Conservation (phyloP, 1,140 invertebrate genomes). For the Diachasma alloeum region DNA sequence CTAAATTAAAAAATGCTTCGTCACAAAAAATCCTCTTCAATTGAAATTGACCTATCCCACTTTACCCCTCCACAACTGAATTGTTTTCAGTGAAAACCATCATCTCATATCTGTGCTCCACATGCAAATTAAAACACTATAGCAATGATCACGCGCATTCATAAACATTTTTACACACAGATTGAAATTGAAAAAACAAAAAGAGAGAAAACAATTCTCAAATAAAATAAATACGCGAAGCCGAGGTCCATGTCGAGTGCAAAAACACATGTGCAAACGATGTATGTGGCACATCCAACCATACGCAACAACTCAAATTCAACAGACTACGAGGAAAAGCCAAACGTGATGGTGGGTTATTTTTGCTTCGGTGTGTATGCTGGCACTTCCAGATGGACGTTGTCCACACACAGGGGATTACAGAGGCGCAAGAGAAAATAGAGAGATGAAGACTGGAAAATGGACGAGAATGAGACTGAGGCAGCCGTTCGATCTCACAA, state of each 20-base stretch:
- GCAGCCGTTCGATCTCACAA: neutral
- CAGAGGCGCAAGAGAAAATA: neutral
- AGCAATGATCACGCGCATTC: neutral
- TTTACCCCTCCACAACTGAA: neutral
- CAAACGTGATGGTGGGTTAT: neutral
- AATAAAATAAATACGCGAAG: slow-evolving; percentile 21
- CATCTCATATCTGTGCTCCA: neutral
- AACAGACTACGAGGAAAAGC: slow-evolving; percentile 20
- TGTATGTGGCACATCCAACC: neutral
- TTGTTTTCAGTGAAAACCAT: neutral
- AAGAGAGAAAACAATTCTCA: neutral
- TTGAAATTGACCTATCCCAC: neutral
- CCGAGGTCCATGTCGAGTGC: slow-evolving; percentile 5
- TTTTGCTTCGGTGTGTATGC: neutral
- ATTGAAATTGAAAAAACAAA: neutral
- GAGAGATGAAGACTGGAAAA: neutral
- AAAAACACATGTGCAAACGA: slow-evolving; percentile 16
- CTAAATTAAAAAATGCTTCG: no score
- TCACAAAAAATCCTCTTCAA: no score
- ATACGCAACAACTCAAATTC: slow-evolving; percentile 11
- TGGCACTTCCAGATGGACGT: neutral
- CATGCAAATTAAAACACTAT: slow-evolving; percentile 15
- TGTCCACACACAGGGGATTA: neutral
- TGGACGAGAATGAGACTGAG: neutral
- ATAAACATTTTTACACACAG: slow-evolving; percentile 1